Conservation (phyloP, 2,888 invertebrate species). For the Microplitis manilae region DNA sequence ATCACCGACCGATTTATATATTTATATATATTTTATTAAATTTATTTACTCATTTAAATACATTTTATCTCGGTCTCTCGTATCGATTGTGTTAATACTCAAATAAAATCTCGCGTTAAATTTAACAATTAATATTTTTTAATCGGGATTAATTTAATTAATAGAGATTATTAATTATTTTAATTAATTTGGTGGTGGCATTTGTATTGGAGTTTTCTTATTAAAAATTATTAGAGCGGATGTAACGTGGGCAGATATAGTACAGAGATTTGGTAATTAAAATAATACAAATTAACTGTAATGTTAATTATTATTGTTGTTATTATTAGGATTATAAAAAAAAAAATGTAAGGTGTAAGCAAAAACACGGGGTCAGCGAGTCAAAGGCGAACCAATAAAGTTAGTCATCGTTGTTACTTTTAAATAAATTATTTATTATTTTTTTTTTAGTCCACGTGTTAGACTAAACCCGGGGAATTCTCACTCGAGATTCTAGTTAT, state of each 20-base stretch:
- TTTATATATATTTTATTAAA: conserved; percentile 7
- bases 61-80: neutral
- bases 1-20: conserved; percentile 52
- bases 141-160: no score
- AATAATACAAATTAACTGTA: conserved; percentile 13
- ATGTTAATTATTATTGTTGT: neutral
- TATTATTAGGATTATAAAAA: conserved; percentile 32
- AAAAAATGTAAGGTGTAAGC: conserved; percentile 26
- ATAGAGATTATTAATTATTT: neutral
- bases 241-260: conserved; percentile 7
- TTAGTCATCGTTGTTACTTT: conserved; percentile 42
- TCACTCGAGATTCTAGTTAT: conserved; percentile 65
- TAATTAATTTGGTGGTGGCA: conserved; percentile 13
- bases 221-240: neutral
- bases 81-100: neutral
- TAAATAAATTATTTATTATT: conserved; percentile 28
- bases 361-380: conserved; percentile 33
- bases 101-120: conserved; percentile 49
- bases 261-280: conserved; percentile 1
- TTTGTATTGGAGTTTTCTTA: neutral
- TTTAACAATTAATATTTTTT: conserved; percentile 1
- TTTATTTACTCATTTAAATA: conserved; percentile 4
- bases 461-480: conserved; percentile 64
- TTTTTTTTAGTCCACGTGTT: conserved; percentile 40
- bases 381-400: conserved; percentile 44